Conservation (phyloP, 2,113 vertebrate species). For the Eira barbara region DNA sequence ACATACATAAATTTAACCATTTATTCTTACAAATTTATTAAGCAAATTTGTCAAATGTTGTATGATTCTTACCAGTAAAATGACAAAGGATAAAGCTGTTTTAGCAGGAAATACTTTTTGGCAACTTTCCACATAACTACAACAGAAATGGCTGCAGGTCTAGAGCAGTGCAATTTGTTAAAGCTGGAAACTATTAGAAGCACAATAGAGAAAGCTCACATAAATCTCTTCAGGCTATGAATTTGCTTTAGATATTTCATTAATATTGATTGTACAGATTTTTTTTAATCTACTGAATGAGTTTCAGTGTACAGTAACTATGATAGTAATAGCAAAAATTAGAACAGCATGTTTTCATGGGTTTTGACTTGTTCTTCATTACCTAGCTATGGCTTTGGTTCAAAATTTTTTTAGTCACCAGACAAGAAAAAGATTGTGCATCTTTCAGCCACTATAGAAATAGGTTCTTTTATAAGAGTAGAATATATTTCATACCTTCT, state of each 20-base stretch:
- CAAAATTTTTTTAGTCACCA: neutral
- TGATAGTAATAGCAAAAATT: slow-evolving; percentile 37
- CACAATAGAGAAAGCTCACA: slow-evolving; percentile 32
- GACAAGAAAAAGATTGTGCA: neutral
- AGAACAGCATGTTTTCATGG: slow-evolving; percentile 32
- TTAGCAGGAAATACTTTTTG: slow-evolving; percentile 54
- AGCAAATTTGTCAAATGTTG: slow-evolving; percentile 15
- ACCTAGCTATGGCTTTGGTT: slow-evolving; percentile 5
- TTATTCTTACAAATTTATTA: slow-evolving; percentile 56
- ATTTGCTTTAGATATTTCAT: slow-evolving; percentile 60
- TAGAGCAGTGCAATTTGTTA: slow-evolving; percentile 51
- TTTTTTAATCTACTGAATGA: slow-evolving; percentile 59
- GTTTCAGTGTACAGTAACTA: slow-evolving; percentile 40
- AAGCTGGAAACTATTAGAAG: slow-evolving; percentile 68
- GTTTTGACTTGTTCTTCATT: slow-evolving; percentile 44
- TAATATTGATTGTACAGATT: slow-evolving; percentile 58
- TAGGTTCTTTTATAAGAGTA: neutral
- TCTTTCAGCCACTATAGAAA: slow-evolving; percentile 33
- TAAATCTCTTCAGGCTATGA: slow-evolving; percentile 53
- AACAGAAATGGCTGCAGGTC: slow-evolving; percentile 46
- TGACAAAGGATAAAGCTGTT: slow-evolving; percentile 37
- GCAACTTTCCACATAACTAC: slow-evolving; percentile 33
- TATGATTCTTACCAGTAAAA: slow-evolving; percentile 40
- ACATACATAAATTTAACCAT: neutral
- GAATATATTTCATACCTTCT: slow-evolving; percentile 29